Base-by-base conservation (phyloP, 2,797 vertebrate species). In the Sebastes reedi region DNA sequence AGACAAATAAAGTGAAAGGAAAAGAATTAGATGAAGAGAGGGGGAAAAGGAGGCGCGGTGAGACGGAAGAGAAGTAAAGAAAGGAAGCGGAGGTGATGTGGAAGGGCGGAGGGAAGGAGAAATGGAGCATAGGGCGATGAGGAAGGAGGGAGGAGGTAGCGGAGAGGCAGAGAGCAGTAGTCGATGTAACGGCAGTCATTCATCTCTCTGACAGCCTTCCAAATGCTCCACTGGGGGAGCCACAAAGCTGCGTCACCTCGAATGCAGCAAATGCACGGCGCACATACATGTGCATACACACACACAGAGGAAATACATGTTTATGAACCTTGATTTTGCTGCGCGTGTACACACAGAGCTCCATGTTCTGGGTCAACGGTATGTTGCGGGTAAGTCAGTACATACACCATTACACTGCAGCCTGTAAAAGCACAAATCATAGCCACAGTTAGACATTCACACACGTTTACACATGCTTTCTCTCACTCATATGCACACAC, bases 111-210 rank as follows among this genome's bases (percentile, higher is more conserved):
- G 81, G 67, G 70, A 81, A 83, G 75, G 78, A 89, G 87, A 91
- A 86, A 73, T 72, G 80, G 84, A 87, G 83, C 83, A 82, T 61
- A 72, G 76, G 83, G 55, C 24, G 55, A 67, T n/a, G 81, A 89
- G 86, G 75, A 82, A 81, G 67, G 81, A 73, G 72, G 83, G 80
- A 85, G 83, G 82, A 81, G 82, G 88, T 18, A 46, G 79, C 73
- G 80, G 67, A 65, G 77, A 81, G 71, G 78, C 73, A 84, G 85
- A 80, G 85, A 94, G 89, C 88, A 93, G 92, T 72, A 92, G 94
- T 95, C 88, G 87, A 94, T 93, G 92, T 90, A 91, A 93, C 90
- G 70, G 91, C 88, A 92, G 84, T 92, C 94, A 94, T 95, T 95
- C 93, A 94, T 94, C 94, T 95, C 92, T 68, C 89, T 92, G 95